Evolutionary conservation across 2,888 invertebrate genomes (phyloP).

Genomic region (Cetonia aurata): DNA sequence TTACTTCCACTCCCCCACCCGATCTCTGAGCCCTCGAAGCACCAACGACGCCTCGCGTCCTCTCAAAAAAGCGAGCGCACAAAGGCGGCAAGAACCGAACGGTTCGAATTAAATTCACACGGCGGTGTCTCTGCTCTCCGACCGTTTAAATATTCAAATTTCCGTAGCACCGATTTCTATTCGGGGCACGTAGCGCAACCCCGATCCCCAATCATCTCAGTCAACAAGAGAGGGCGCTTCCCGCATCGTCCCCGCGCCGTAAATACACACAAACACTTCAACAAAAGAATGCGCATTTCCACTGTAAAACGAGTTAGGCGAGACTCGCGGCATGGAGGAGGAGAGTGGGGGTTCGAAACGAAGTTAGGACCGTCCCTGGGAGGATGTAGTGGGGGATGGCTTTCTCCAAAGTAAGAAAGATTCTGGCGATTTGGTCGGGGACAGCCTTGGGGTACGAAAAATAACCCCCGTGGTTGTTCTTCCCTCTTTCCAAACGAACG

Average conservation of each 20-base stretch:
- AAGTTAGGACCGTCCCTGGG: slow-evolving; percentile 28
- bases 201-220: slow-evolving; percentile 40
- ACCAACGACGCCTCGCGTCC: too few relatives aligned
- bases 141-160: slow-evolving; percentile 39
- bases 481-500: too few relatives aligned
- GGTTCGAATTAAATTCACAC: slow-evolving; percentile 28
- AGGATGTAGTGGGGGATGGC: not conserved
- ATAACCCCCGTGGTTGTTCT: slow-evolving; percentile 1
- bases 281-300: slow-evolving; percentile 37
- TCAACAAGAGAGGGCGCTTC: slow-evolving; percentile 18
- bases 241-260: too few relatives aligned
- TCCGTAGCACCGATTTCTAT: slow-evolving; percentile 28
- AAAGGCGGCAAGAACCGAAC: slow-evolving; percentile 11
- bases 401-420: not conserved
- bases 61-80: not conserved
- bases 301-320: slow-evolving; percentile 37
- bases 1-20: too few relatives aligned
- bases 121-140: slow-evolving; percentile 18
- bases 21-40: too few relatives aligned
- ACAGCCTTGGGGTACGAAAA: slow-evolving; percentile 13
- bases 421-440: not conserved
- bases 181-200: slow-evolving; percentile 34
- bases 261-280: slow-evolving; percentile 35
- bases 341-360: slow-evolving; percentile 9
- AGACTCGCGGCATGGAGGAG: not conserved